Evolutionary conservation across 2,113 vertebrate genomes (phyloP).

Genomic region (Tyto alba): DNA sequence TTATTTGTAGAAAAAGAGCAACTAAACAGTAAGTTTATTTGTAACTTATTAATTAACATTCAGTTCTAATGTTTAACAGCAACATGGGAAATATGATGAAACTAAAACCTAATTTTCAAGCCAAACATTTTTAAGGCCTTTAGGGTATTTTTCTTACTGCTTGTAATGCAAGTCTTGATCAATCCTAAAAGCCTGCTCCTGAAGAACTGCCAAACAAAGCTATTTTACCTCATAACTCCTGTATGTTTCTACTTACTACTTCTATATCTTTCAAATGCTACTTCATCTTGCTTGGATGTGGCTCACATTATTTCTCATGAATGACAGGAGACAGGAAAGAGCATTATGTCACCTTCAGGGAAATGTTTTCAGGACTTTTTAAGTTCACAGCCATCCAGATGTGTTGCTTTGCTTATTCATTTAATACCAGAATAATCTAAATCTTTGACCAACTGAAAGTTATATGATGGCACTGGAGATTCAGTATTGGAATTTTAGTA

Average conservation of each 20-base stretch:
- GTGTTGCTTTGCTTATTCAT: neutral
- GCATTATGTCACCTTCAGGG: neutral
- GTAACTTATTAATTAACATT: neutral
- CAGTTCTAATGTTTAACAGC: neutral
- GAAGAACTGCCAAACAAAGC: constrained; percentile 26
- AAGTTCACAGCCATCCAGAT: neutral
- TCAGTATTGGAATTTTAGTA: neutral
- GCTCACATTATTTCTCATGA: neutral
- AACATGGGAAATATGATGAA: neutral
- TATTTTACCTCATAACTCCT: neutral
- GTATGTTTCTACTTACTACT: neutral
- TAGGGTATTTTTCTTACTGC: neutral
- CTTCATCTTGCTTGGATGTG: neutral
- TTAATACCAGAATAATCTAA: neutral
- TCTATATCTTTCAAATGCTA: neutral
- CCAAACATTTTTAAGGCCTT: neutral
- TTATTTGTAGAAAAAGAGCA: neutral
- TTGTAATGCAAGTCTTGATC: constrained; percentile 9
- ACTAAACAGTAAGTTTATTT: neutral
- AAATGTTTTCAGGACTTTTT: neutral
- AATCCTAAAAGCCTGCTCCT: neutral
- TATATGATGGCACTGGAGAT: neutral
- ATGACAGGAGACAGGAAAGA: neutral
- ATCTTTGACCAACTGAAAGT: neutral
- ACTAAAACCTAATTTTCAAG: neutral